phyloP scores from a whole-genome alignment of 2,113 vertebrate genomes.

The Ivindomyrus marchei region DNA sequence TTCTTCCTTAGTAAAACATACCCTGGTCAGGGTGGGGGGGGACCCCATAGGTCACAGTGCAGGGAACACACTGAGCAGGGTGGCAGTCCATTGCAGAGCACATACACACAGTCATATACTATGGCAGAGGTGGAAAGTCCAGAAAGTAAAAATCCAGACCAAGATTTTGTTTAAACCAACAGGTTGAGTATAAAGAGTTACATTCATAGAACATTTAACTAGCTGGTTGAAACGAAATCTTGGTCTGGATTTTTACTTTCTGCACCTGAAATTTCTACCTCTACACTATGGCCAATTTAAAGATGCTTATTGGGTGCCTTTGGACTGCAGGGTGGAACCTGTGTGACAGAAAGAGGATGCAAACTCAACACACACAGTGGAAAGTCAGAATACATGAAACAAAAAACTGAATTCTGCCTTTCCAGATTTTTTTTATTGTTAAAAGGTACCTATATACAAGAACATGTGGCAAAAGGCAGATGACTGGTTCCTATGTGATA shows the following conservation, averaged over 20 bases:
- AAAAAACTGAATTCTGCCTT: not conserved
- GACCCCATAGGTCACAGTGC: not conserved
- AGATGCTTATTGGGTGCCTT: not conserved
- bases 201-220: no score
- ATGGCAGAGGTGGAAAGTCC: not conserved
- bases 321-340: not conserved
- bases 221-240: no score
- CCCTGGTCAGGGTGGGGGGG: not conserved
- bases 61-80: not conserved
- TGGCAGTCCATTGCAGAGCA: not conserved
- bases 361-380: not conserved
- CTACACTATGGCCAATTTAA: not conserved
- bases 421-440: not conserved
- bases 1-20: not conserved
- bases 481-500: no score
- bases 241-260: no score
- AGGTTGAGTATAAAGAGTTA: no score
- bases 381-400: not conserved
- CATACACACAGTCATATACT: not conserved
- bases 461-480: no score
- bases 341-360: not conserved
- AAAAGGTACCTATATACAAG: not conserved
- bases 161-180: no score
- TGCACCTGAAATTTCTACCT: no score
- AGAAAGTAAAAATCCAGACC: no score